Base-by-base conservation (phyloP, 2,797 vertebrate genomes). In the Cygnus olor region DNA sequence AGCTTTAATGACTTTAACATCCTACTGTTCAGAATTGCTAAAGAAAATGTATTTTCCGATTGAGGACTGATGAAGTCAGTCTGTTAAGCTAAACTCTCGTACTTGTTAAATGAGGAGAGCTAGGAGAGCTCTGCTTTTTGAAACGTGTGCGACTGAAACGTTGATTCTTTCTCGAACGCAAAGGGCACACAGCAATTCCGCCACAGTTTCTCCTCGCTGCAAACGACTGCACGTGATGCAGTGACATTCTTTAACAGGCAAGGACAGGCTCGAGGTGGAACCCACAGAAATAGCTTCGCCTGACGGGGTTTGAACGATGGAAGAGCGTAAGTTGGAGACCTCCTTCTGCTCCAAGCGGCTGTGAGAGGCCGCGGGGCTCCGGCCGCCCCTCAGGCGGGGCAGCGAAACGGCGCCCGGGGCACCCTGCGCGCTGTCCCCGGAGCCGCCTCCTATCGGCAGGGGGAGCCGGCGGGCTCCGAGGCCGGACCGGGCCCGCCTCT, bases 301-400 rank as follows among this genome's bases (percentile, higher is more conserved):
- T 4, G 22, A 17, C 19, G 8, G 25, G 10, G 6, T 24, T 3
- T 2, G 25, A 56, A 9, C 0, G 24, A 16, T 1, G 20, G 25
- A 17, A 14, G 34, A 12, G 2, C 2, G 10, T 1, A 13, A n/a
- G 6, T 1, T 1, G 1, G 4, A 1, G 15, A 51, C 13, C 0
- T 16, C 19, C 2, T 7, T 9, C 32, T 53, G 51, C 51, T 51
- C 49, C 13, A 24, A 25, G 2, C 3, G 16, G 10, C 24, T 5
- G 7, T 2, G 13, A 9, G 8, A 5, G 15, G n/a, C 32, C 30
- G 13, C 28, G 21, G 4, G 5, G n/a, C 28, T 4, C 73, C 3
- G n/a, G 2, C 10, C 6, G 32, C 3, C 38, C 13, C 38, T 30
- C 14, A 1, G 45, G 14, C 8, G 30, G 10, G 17, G n/a, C 15